These are phyloP conservation scores for Drosophila monieri DNA, from an alignment of 2,888 invertebrate species.

Conservation along the genomic window DNA sequence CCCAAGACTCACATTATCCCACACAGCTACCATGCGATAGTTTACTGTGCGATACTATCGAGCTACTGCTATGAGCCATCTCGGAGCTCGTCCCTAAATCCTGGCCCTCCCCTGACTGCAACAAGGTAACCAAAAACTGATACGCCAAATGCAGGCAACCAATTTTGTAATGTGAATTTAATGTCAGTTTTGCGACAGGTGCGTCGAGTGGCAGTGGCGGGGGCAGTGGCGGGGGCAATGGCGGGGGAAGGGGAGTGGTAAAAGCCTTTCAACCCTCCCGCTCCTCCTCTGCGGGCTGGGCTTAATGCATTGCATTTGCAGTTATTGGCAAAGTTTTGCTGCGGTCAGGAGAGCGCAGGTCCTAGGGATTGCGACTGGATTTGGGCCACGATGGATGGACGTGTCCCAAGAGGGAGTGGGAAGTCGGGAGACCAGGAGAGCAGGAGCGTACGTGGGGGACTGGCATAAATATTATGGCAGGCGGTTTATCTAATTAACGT, in stretches of 20 bases:
- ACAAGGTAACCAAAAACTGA: constrained; percentile 62
- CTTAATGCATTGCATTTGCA: constrained; percentile 75
- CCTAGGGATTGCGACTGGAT: constrained; percentile 1
- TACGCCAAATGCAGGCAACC: constrained; percentile 73
- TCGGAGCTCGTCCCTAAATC: constrained; percentile 12
- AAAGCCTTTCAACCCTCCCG: constrained; percentile 42
- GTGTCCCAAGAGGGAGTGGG: not conserved
- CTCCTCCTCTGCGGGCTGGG: constrained; percentile 20
- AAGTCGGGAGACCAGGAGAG: not conserved
- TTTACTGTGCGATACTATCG: not conserved
- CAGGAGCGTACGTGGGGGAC: not conserved
- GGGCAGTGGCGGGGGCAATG: not conserved
- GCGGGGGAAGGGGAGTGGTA: constrained; percentile 27
- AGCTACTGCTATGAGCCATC: not conserved
- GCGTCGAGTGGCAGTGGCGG: constrained; percentile 54
- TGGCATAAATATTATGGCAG: not conserved
- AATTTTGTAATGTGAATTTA: constrained; percentile 77
- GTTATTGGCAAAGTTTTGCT: constrained; percentile 70
- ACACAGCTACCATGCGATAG: no score
- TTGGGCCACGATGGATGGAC: constrained; percentile 2
- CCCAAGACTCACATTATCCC: not conserved
- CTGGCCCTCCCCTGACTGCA: constrained; percentile 25
- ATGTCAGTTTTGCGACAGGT: constrained; percentile 76
- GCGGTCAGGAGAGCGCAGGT: constrained; percentile 37
- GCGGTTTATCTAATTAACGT: not conserved